Evolutionary conservation across 2,888 invertebrate species (phyloP).

Genomic region (Prionchulus punctatus): DNA sequence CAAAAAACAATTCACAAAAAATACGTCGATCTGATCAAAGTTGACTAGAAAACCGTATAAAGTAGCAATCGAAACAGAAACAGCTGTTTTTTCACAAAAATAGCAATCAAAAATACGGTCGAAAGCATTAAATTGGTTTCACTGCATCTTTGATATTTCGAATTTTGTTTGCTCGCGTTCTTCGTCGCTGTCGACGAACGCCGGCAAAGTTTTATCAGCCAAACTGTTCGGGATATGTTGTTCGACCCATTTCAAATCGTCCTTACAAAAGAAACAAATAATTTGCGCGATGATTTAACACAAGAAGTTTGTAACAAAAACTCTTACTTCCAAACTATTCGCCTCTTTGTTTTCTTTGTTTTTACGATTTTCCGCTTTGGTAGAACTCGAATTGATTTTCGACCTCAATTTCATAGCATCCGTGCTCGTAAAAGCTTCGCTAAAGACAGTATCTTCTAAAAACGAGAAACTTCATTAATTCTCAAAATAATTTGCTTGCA

Average conservation of each 20-base stretch:
- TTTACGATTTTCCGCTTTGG: constrained; percentile 10
- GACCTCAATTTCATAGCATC: constrained; percentile 11
- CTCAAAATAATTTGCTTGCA: neutral
- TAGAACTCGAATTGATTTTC: neutral
- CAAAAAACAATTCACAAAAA: too few species aligned
- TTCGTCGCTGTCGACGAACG: constrained; percentile 21
- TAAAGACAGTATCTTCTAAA: constrained; percentile 16
- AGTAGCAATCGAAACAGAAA: too few species aligned
- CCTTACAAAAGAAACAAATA: constrained; percentile 36
- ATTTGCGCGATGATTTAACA: neutral
- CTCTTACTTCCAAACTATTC: neutral
- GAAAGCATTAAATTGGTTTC: neutral
- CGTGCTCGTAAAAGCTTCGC: constrained; percentile 11
- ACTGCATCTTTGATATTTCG: constrained; percentile 68
- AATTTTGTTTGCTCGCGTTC: constrained; percentile 64
- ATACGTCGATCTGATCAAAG: too few species aligned
- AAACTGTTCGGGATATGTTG: constrained; percentile 69
- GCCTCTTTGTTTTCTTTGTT: constrained; percentile 6
- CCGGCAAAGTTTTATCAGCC: constrained; percentile 39
- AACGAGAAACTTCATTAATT: neutral
- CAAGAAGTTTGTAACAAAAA: neutral
- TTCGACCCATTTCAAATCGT: constrained; percentile 76
- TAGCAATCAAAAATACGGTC: constrained; percentile 4
- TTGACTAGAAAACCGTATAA: too few species aligned
- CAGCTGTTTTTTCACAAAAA: too few species aligned